phyloP scores from a whole-genome alignment of 1,140 invertebrate species.

The Hylaeus volcanicus region DNA sequence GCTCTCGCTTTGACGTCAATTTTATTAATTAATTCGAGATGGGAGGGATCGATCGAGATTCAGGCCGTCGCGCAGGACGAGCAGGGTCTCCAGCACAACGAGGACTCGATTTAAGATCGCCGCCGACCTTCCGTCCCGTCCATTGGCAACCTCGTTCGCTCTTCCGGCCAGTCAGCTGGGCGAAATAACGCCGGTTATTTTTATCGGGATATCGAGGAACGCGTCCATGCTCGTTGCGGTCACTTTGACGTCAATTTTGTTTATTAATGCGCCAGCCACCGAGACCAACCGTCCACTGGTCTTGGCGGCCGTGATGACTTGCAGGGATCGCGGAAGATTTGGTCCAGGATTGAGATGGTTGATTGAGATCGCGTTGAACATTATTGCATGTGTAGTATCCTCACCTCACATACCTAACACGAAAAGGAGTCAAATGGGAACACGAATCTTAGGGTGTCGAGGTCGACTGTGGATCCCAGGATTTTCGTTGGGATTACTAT shows the following conservation, averaged over 20 bases:
- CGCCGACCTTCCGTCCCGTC: constrained; percentile 9
- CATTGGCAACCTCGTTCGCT: constrained; percentile 4
- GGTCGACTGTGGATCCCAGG: no score
- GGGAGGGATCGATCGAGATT: constrained; percentile 2
- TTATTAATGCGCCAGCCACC: constrained; percentile 56
- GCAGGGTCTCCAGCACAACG: not conserved
- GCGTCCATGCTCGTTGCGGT: constrained; percentile 27
- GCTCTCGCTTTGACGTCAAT: constrained; percentile 39
- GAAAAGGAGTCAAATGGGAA: no score
- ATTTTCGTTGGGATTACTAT: no score
- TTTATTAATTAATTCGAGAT: constrained; percentile 55
- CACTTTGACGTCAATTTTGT: constrained; percentile 57
- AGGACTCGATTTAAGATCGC: constrained; percentile 2
- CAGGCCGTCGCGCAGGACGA: no score
- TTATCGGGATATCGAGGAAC: constrained; percentile 45
- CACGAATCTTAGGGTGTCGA: no score
- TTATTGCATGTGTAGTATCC: no score
- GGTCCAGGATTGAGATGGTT: no score
- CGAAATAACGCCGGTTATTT: constrained; percentile 59
- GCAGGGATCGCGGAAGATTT: no score
- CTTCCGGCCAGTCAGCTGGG: constrained; percentile 12
- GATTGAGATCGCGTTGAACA: no score
- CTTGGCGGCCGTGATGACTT: no score
- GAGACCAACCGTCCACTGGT: constrained; percentile 3
- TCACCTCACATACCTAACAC: no score